phyloP scores from a whole-genome alignment of 2,113 vertebrate genomes.

The Puma concolor region DNA sequence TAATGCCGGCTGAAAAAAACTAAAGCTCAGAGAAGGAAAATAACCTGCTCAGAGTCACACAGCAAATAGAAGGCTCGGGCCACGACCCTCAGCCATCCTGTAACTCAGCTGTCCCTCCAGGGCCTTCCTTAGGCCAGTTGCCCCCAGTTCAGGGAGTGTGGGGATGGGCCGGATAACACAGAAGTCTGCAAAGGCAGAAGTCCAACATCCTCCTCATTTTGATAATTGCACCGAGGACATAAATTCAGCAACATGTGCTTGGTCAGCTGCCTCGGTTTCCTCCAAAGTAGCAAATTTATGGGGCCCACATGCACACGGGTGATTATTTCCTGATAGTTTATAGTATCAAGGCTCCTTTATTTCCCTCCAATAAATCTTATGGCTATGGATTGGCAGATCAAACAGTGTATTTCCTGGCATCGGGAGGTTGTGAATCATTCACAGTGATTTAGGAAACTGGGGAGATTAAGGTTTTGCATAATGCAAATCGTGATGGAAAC shows the following conservation, averaged over 20 bases:
- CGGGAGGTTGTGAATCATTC: slow-evolving; percentile 67
- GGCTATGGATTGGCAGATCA: slow-evolving; percentile 77
- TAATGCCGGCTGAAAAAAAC: neutral
- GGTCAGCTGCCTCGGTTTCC: slow-evolving; percentile 74
- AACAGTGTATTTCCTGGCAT: slow-evolving; percentile 73
- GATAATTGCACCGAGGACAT: slow-evolving; percentile 37
- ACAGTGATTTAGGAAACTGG: slow-evolving; percentile 76
- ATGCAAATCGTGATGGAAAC: slow-evolving; percentile 79
- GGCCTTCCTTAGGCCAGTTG: neutral
- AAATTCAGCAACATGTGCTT: slow-evolving; percentile 70
- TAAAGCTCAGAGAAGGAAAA: neutral
- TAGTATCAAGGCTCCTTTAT: slow-evolving; percentile 72
- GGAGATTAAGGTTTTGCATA: slow-evolving; percentile 82
- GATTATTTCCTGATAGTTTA: slow-evolving; percentile 76
- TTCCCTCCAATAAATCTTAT: slow-evolving; percentile 76
- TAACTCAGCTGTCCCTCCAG: neutral
- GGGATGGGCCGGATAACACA: neutral
- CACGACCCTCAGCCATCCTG: neutral
- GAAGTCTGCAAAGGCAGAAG: neutral
- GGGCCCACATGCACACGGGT: slow-evolving; percentile 21
- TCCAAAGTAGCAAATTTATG: slow-evolving; percentile 78
- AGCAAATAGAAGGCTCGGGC: neutral
- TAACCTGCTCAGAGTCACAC: neutral
- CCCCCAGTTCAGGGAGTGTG: neutral
- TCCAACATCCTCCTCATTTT: neutral